Base-by-base conservation (phyloP, 1,140 invertebrate genomes). In the Plectrocnemia conspersa region DNA sequence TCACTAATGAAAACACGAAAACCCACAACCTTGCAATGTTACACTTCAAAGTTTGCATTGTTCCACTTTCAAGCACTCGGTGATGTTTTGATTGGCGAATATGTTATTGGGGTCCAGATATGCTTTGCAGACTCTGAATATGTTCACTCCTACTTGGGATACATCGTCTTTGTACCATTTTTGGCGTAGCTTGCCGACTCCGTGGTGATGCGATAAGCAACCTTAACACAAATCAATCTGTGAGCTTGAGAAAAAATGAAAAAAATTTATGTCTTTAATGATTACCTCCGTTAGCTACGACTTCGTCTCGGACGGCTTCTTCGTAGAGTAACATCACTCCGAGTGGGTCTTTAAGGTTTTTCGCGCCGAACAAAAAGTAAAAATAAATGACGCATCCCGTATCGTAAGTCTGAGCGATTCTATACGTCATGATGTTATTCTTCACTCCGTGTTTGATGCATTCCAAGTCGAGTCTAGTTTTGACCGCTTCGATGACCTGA, bases 371-470 rank as follows among this genome's bases (percentile, higher is more conserved):
- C 1, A 82, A 95, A 77, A 98, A 93, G 70, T 98, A 99, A 70
- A 98, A 98, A 68, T 99, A 99, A 40, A 98, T 85, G 68, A 94
- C 97, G 63, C 94, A 94, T 0, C 97, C 96, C 1, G 88, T 84
- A 70, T 99, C 96, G 65, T 99, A 97, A 1, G 92, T 94, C 74
- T 99, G 96, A 2, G 95, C 98, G 0, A 98, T 86, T 3, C 96
- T 75, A 64, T 84, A 89, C 3, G 87, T 89, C 5, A 90, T 80
- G 18, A 88, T 75, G 57, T 77, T 85, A 50, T 82, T 69, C 1
- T 65, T 64, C 19, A 93, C 82, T 7, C 74, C 76, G 1, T 75
- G 69, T 7, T 67, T 74, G 57, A 77, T 72, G 68, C 91, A 94
- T 66, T 97, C 91, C 44, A 79, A 49, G 2, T 75, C 68, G 1